These are phyloP conservation scores for Amphipyra tragopoginis DNA, from an alignment of 2,888 invertebrate species.

Conservation along the genomic window DNA sequence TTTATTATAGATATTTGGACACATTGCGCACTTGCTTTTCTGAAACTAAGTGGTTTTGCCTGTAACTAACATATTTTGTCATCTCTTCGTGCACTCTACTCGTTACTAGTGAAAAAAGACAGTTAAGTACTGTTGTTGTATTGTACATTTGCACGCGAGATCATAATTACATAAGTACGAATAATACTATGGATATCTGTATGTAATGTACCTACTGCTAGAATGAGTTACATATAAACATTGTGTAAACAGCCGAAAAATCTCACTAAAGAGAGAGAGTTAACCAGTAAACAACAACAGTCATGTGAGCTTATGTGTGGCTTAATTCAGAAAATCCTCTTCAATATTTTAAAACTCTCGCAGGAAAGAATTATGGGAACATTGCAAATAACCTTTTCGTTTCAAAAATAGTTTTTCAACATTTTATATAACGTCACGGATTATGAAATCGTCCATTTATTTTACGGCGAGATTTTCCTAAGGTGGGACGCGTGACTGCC, in stretches of 20 bases:
- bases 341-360: slow-evolving; percentile 5
- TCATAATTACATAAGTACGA: too few relatives aligned
- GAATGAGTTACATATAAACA: background rate
- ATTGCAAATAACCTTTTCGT: slow-evolving; percentile 32
- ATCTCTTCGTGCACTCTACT: too few relatives aligned
- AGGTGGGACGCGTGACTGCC: slow-evolving; percentile 61
- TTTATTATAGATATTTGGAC: too few relatives aligned
- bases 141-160: too few relatives aligned
- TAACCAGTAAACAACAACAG: slow-evolving; percentile 1
- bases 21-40: too few relatives aligned
- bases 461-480: slow-evolving; percentile 56
- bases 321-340: slow-evolving; percentile 5
- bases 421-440: slow-evolving; percentile 50
- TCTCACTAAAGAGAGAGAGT: background rate
- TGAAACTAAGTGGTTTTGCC: too few relatives aligned
- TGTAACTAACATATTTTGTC: too few relatives aligned
- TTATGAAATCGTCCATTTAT: slow-evolving; percentile 63
- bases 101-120: too few relatives aligned
- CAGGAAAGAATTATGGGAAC: slow-evolving; percentile 13
- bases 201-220: too few relatives aligned
- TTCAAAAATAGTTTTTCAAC: slow-evolving; percentile 47
- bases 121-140: too few relatives aligned
- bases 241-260: background rate
- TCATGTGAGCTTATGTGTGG: background rate
- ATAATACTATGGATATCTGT: too few relatives aligned